Conservation (phyloP, 2,113 vertebrate species). For the Brevimyrus niger region DNA sequence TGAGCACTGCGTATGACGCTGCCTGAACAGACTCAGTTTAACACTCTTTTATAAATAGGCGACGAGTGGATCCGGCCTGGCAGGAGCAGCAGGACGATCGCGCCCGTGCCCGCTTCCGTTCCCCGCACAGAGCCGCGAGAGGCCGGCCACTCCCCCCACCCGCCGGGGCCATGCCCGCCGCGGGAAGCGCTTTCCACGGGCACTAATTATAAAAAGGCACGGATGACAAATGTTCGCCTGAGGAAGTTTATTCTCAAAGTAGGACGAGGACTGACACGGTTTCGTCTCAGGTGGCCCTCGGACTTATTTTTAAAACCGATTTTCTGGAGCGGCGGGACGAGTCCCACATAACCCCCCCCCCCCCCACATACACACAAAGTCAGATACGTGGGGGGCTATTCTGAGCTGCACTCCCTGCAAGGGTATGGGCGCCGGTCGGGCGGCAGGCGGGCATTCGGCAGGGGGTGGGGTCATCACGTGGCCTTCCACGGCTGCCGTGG, state of each 20-base stretch:
- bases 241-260: constrained; percentile 55
- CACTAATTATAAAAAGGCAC: constrained; percentile 46
- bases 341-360: constrained; percentile 41
- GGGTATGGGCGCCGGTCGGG: constrained; percentile 17
- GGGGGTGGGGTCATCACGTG: constrained; percentile 36
- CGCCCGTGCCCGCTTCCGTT: constrained; percentile 21
- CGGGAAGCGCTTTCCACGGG: constrained; percentile 30
- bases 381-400: constrained; percentile 32
- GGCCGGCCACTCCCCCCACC: constrained; percentile 26
- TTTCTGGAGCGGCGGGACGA: constrained; percentile 58
- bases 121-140: constrained; percentile 23
- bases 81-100: constrained; percentile 25
- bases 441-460: not conserved
- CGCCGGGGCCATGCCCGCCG: not conserved
- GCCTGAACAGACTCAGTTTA: not conserved
- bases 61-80: constrained; percentile 24
- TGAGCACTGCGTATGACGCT: not conserved
- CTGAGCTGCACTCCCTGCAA: constrained; percentile 31
- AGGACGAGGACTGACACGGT: constrained; percentile 64
- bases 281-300: constrained; percentile 62
- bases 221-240: constrained; percentile 43
- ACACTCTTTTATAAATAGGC: constrained; percentile 27
- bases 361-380: constrained; percentile 19
- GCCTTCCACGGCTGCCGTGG: constrained; percentile 39
- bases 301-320: constrained; percentile 63